Evolutionary conservation across 2,888 invertebrate species (phyloP), one percentile per base, ranked within the genome.

Genomic region (Drosophila diplacantha): DNA sequence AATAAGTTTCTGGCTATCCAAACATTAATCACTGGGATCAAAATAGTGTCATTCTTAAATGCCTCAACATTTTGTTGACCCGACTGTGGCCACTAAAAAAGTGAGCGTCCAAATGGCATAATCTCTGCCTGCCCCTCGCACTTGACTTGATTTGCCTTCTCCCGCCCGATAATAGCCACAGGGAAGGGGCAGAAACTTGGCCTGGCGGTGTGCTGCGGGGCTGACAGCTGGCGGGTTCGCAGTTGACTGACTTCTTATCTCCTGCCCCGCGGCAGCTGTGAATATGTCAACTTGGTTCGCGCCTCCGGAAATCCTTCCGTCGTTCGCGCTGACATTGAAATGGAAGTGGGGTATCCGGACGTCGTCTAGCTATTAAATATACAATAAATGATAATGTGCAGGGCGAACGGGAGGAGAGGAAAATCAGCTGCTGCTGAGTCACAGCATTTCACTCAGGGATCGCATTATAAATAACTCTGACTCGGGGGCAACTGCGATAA

Each of bases 221-320:
- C 24, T 61, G 60, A 63, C 60, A 61, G 60, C 58, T 59, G 57
- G 34, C 58, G 41, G 58, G 24, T 37, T 58, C 31, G 60, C 32
- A 61, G 64, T 60, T 64, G 52, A 51, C 35, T 64, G 50, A 51
- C 41, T 64, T 35, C 52, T 61, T 61, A 61, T 61, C 61, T 61
- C n/a, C 41, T 24, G 51, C 34, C 41, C 64, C 20, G 18, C 32
- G 41, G 41, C 49, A 14, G 38, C 16, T 22, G 20, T 11, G 20
- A 29, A 43, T 49, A 22, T 60, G 60, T 60, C 38, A 24, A 24
- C 31, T 57, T 24, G 32, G 29, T 26, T 56, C 38, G 38, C 53
- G 56, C 55, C 56, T 41, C 57, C 41, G 37, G 20, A 63, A 41
- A 51, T 35, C 35, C 52, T 24, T 63, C 22, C 32, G 29, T 24